These are phyloP conservation scores for Drosophila fungiperda DNA, from an alignment of 2,888 invertebrate species.

Conservation along the genomic window DNA sequence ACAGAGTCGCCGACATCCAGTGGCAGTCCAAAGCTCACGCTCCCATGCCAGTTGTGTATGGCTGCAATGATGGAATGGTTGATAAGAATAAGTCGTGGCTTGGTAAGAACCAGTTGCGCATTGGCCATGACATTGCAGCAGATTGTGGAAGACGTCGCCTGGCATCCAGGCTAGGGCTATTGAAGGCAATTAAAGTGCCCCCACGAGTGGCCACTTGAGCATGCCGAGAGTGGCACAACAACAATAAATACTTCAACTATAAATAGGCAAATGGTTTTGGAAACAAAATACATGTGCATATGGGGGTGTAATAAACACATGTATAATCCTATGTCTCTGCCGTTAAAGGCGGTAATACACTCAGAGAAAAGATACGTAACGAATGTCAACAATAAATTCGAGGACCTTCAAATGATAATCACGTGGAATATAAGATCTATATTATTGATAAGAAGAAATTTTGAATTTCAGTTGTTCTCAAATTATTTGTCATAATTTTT, in stretches of 20 bases:
- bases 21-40: slow-evolving; percentile 91
- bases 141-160: slow-evolving; percentile 15
- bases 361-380: not conserved
- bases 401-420: not conserved
- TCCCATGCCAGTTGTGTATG: slow-evolving; percentile 95
- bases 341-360: slow-evolving; percentile 2
- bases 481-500: not conserved
- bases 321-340: slow-evolving; percentile 7
- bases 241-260: slow-evolving; percentile 82
- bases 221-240: slow-evolving; percentile 74
- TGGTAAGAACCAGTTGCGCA: slow-evolving; percentile 63
- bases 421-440: not conserved
- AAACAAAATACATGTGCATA: slow-evolving; percentile 58
- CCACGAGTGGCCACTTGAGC: slow-evolving; percentile 76
- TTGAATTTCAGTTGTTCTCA: not conserved
- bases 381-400: not conserved
- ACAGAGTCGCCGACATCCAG: slow-evolving; percentile 97
- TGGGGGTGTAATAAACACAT: slow-evolving; percentile 26
- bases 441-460: not conserved
- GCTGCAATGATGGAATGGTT: slow-evolving; percentile 86
- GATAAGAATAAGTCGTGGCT: slow-evolving; percentile 16
- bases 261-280: slow-evolving; percentile 78
- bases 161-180: slow-evolving; percentile 22
- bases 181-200: slow-evolving; percentile 72
- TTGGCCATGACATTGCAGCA: slow-evolving; percentile 68